Evolutionary conservation across 2,797 vertebrate species (phyloP), one percentile per base, ranked within the genome.

Genomic region (Calcarius lapponicus): DNA sequence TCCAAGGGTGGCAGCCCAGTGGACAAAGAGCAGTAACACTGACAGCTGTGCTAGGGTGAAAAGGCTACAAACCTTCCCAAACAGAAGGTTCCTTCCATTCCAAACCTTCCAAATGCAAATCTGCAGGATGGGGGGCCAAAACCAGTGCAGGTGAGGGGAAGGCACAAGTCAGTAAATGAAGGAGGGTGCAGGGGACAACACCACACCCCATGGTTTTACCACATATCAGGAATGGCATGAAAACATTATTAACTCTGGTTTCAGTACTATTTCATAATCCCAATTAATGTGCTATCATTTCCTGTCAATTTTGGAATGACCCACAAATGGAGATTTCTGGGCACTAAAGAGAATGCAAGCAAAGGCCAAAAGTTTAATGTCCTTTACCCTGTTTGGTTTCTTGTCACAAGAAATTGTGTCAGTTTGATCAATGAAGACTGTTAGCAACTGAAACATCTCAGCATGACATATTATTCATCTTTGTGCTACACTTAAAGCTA

Each of bases 171-270:
- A 17, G 34, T 25, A 72, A 67, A 57, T 1, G 10, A 40, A 76
- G 25, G 25, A 36, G 7, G 3, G 34, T 54, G 11, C 2, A 0
- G 16, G 22, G 28, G 4, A 24, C 10, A 53, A 15, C 11, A 51
- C 12, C 14, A 45, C 20, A 72, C 9, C 29, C 0, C 2, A 17
- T 25, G 26, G 42, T 32, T 80, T 86, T 60, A 86, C 51, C 84
- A 2, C 56, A 29, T 21, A 69, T 20, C 66, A 34, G 36, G 50
- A 69, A n/a, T 17, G 48, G 66, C 42, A 72, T 20, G 62, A 50
- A 91, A 90, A 53, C 10, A 79, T 53, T 29, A 79, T 67, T 31
- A 73, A 28, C 67, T 12, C 9, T 19, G 19, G 48, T 75, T 64
- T 24, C 56, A 92, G n/a, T 51, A 50, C 36, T 70, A 42, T 38